Conservation (phyloP, 2,113 vertebrate species). For the Melospiza melodia region DNA sequence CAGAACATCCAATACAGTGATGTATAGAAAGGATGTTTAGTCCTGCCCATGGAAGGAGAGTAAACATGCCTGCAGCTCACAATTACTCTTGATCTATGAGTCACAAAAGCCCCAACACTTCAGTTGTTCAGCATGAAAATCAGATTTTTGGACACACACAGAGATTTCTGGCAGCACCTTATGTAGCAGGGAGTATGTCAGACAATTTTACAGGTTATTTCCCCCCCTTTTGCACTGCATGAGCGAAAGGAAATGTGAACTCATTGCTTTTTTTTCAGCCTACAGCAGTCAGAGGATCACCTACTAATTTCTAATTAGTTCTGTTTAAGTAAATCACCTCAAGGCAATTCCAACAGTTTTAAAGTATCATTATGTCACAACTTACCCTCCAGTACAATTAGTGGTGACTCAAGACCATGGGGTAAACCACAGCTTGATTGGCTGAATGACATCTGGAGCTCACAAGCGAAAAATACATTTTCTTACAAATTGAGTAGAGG, state of each 20-base stretch:
- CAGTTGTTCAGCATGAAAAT: neutral
- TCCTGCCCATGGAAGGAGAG: neutral
- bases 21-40: neutral
- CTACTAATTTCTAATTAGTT: neutral
- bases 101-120: neutral
- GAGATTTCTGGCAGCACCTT: neutral
- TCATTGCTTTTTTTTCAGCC: neutral
- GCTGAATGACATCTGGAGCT: neutral
- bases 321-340: neutral
- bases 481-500: neutral
- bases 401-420: neutral
- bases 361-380: neutral
- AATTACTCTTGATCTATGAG: neutral
- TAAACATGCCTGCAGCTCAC: neutral
- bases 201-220: neutral
- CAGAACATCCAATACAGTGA: neutral
- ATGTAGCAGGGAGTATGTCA: neutral
- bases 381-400: neutral
- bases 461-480: neutral
- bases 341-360: accelerated
- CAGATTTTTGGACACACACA: accelerated
- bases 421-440: neutral
- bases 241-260: neutral
- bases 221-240: neutral
- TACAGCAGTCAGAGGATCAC: neutral